Conservation (phyloP, 2,113 vertebrate species). For the Crotalus helleri region DNA sequence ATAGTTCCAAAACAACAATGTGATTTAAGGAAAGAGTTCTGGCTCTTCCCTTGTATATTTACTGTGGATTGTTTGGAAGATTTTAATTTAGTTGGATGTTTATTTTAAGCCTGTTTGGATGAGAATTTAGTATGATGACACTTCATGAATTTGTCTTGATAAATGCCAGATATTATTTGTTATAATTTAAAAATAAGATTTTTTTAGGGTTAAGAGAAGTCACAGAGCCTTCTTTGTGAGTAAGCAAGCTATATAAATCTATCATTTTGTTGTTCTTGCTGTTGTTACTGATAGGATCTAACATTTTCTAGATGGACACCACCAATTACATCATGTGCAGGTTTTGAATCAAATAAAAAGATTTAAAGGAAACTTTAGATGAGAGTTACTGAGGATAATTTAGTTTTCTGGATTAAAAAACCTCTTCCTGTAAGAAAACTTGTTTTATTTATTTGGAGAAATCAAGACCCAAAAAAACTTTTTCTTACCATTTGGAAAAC, state of each 20-base stretch:
- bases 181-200: neutral
- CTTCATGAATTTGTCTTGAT: neutral
- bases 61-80: neutral
- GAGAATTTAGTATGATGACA: neutral
- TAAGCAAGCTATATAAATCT: neutral
- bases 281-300: neutral
- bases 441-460: conserved; percentile 47
- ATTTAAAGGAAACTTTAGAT: conserved; percentile 23
- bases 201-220: neutral
- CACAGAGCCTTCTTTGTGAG: neutral
- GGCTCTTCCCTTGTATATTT: neutral
- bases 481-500: conserved; percentile 44
- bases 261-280: neutral
- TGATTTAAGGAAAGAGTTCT: neutral
- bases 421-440: conserved; percentile 39
- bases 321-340: neutral
- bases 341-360: conserved; percentile 24
- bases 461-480: conserved; percentile 35
- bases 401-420: conserved; percentile 27
- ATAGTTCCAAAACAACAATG: neutral
- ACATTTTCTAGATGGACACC: neutral
- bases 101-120: neutral
- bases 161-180: neutral
- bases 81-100: neutral
- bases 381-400: conserved; percentile 27